Evolutionary conservation across 2,113 vertebrate genomes (phyloP).

Genomic region (Eretmochelys imbricata): DNA sequence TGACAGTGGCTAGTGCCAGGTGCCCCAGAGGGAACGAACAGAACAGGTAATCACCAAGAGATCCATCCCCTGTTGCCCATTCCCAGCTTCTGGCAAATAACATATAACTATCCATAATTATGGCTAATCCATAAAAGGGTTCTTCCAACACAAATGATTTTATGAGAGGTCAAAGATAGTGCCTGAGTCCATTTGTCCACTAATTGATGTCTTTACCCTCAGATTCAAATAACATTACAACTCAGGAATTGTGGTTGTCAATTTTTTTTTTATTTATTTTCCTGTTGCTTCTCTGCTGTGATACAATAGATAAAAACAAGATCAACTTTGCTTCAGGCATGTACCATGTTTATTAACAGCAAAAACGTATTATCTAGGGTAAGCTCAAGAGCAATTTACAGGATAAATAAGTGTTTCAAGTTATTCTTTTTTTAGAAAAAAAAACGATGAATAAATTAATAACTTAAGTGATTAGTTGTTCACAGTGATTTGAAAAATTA

Average conservation of each 20-base stretch:
- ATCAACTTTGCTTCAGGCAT: constrained; percentile 70
- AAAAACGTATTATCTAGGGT: constrained; percentile 72
- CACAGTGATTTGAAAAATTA: constrained; percentile 87
- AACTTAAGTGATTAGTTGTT: constrained; percentile 96
- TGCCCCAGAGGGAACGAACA: too few species aligned
- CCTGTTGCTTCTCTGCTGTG: constrained; percentile 26
- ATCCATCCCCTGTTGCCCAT: too few species aligned
- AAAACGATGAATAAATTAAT: constrained; percentile 96
- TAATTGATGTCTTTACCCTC: background rate
- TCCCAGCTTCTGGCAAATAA: too few species aligned
- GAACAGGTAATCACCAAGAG: too few species aligned
- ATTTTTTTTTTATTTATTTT: constrained; percentile 73
- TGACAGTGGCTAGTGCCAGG: too few species aligned
- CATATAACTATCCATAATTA: too few species aligned
- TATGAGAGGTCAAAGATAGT: background rate
- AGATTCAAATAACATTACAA: background rate
- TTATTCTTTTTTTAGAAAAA: constrained; percentile 75
- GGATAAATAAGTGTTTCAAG: constrained; percentile 82
- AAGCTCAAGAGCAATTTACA: constrained; percentile 71
- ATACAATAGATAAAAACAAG: constrained; percentile 71
- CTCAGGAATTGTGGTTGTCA: background rate
- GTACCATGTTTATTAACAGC: constrained; percentile 81
- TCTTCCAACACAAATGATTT: background rate
- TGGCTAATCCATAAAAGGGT: background rate
- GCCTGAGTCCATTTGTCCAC: background rate